phyloP scores from a whole-genome alignment of 2,113 vertebrate genomes.

The Chitala chitala region DNA sequence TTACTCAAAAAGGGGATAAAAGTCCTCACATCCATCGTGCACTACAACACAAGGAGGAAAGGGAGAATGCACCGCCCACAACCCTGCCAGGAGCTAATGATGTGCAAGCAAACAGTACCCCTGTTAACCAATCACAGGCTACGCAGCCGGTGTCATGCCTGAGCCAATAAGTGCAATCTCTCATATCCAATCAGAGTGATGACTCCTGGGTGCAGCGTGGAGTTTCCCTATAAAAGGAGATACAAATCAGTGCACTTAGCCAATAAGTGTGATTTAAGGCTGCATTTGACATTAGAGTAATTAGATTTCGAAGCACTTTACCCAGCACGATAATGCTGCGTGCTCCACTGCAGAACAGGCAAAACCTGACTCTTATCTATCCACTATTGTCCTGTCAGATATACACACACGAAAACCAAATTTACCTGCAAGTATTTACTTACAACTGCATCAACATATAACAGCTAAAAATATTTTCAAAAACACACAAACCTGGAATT shows the following conservation, averaged over 20 bases:
- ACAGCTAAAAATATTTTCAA: too few relatives aligned
- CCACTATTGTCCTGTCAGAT: too few relatives aligned
- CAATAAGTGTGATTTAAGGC: conserved; percentile 57
- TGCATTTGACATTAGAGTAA: conserved; percentile 58
- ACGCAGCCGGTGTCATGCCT: conserved; percentile 46
- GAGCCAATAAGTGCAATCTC: conserved; percentile 63
- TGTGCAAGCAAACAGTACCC: conserved; percentile 35
- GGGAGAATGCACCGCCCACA: conserved; percentile 53
- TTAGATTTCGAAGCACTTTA: conserved; percentile 57
- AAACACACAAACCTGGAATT: too few relatives aligned
- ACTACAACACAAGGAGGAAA: conserved; percentile 57
- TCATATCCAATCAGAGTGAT: conserved; percentile 66
- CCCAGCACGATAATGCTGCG: conserved; percentile 43
- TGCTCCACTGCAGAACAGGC: conserved; percentile 46
- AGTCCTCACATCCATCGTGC: conserved; percentile 59
- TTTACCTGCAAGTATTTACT: too few relatives aligned
- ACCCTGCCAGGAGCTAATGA: conserved; percentile 52
- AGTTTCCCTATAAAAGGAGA: conserved; percentile 53
- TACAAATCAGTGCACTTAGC: conserved; percentile 43
- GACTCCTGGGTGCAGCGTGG: conserved; percentile 49
- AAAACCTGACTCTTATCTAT: too few relatives aligned
- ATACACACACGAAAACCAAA: too few relatives aligned
- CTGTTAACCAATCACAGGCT: conserved; percentile 37
- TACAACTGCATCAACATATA: too few relatives aligned
- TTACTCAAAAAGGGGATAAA: conserved; percentile 63